A percentile compares a stretch with the other conserved stretches of the same genome.
Conservation (phyloP, 2,888 invertebrate species). For the Achlya flavicornis region DNA sequence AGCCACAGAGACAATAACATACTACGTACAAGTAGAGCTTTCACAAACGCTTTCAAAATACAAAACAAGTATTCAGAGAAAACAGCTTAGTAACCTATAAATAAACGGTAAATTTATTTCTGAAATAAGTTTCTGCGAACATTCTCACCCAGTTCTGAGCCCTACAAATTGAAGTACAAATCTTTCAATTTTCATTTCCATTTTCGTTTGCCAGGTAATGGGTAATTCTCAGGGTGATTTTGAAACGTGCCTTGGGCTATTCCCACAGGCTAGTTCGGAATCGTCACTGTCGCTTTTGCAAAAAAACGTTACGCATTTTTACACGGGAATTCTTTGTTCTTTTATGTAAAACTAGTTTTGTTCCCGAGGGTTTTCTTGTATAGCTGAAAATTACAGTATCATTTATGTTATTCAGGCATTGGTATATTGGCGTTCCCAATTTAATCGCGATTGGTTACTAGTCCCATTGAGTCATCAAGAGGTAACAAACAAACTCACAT, state of each 20-base stretch:
- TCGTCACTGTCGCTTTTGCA: neutral
- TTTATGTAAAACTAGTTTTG: too few species aligned
- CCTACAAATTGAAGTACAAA: conserved; percentile 10
- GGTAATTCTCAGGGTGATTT: neutral
- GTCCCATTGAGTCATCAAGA: too few species aligned
- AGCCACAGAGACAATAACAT: too few species aligned
- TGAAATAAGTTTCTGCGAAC: neutral
- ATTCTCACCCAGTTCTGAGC: neutral
- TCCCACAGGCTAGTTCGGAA: neutral
- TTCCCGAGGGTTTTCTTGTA: too few species aligned
- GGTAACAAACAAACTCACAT: too few species aligned
- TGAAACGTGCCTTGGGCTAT: neutral
- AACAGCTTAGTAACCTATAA: neutral
- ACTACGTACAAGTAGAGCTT: neutral
- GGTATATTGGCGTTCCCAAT: too few species aligned
- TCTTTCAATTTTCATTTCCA: conserved; percentile 7
- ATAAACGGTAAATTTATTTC: neutral
- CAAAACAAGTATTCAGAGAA: neutral
- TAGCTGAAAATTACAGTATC: too few species aligned
- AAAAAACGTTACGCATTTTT: too few species aligned
- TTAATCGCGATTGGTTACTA: too few species aligned
- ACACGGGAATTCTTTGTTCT: too few species aligned
- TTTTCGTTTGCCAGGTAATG: neutral
- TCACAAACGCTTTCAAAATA: neutral
- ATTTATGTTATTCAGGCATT: too few species aligned